phyloP scores from a whole-genome alignment of 53 echinoderm and acorn worm genomes.

The Echinometra lucunter region DNA sequence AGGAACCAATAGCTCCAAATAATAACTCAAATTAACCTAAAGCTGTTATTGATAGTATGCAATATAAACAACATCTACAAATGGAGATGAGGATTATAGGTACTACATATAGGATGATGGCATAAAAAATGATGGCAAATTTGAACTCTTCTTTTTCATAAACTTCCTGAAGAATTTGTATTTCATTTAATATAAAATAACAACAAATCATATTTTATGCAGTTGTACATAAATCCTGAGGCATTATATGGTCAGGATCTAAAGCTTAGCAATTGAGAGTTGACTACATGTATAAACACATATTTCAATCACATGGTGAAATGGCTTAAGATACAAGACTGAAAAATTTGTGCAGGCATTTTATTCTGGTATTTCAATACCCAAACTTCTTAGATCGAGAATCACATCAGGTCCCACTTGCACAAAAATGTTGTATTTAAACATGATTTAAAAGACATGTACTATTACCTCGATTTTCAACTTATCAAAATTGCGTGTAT shows the following conservation, averaged over 20 bases:
- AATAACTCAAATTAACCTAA: too few relatives aligned
- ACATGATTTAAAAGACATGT: too few relatives aligned
- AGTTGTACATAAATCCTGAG: not conserved
- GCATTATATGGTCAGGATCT: not conserved
- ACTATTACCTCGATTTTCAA: too few relatives aligned
- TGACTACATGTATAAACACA: not conserved
- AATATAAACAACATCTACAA: too few relatives aligned
- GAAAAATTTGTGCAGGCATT: not conserved
- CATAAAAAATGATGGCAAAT: not conserved
- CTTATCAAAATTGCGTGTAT: too few relatives aligned
- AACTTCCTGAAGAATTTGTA: not conserved
- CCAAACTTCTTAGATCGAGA: not conserved
- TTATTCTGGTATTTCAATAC: not conserved
- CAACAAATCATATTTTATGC: not conserved
- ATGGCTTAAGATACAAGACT: not conserved
- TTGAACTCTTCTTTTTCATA: not conserved
- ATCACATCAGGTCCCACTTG: not conserved
- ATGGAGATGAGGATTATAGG: too few relatives aligned
- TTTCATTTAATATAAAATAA: not conserved
- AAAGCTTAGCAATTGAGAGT: not conserved
- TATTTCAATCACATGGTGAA: not conserved
- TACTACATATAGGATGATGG: not conserved
- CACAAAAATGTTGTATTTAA: too few relatives aligned
- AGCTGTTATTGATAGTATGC: too few relatives aligned
- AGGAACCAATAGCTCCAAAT: too few relatives aligned